A percentile compares a stretch with the other conserved stretches of the same genome.
phyloP scores from a whole-genome alignment of 2,113 vertebrate species.

The Fukomys damarensis region DNA sequence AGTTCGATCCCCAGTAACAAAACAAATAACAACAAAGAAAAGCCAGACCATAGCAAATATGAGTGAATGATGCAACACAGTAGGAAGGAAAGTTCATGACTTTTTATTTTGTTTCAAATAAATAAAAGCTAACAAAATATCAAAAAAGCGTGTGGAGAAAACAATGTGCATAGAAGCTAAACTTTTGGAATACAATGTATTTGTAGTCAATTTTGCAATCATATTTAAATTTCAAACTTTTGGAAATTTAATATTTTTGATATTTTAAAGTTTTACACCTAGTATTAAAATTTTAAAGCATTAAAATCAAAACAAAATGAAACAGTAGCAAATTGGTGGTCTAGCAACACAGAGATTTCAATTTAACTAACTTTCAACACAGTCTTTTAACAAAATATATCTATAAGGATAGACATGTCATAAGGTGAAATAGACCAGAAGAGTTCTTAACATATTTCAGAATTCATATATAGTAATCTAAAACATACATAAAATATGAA shows the following conservation, averaged over 20 bases:
- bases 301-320: neutral
- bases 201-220: neutral
- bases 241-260: neutral
- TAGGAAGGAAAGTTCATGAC: neutral
- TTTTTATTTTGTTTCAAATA: neutral
- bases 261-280: neutral
- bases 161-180: neutral
- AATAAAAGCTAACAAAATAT: neutral
- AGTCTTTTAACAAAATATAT: neutral
- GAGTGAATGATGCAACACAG: neutral
- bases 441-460: neutral
- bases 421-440: neutral
- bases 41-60: neutral
- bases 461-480: neutral
- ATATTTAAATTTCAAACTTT: neutral
- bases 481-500: neutral
- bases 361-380: neutral
- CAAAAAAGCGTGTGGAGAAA: neutral
- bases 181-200: neutral
- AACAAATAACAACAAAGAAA: no score
- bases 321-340: neutral
- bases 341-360: neutral
- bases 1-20: no score
- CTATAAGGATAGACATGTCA: neutral
- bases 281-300: neutral